Evolutionary conservation across 1,140 invertebrate genomes (phyloP).

Genomic region (Vollenhovia emeryi): DNA sequence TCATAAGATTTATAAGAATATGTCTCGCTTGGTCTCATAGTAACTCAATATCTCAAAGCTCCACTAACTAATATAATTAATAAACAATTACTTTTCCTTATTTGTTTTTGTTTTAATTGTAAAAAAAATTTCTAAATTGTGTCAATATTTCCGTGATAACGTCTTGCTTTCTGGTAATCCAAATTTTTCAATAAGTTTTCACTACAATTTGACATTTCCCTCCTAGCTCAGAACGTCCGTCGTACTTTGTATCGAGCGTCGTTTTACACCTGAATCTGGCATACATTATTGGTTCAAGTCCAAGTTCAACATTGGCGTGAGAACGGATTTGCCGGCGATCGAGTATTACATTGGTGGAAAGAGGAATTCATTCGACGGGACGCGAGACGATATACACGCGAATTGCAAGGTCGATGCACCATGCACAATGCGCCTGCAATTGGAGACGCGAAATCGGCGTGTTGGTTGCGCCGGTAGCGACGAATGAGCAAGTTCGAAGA

Average conservation of each 20-base stretch:
- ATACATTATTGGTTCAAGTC: slow-evolving; percentile 56
- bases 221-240: not conserved
- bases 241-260: not conserved
- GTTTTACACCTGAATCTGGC: slow-evolving; percentile 20
- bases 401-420: slow-evolving; percentile 48
- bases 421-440: slow-evolving; percentile 63
- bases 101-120: not conserved
- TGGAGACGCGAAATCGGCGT: slow-evolving; percentile 75
- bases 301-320: slow-evolving; percentile 54
- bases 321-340: slow-evolving; percentile 38
- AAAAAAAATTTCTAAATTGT: not conserved
- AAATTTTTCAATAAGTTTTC: not conserved
- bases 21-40: not conserved
- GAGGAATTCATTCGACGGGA: slow-evolving; percentile 2
- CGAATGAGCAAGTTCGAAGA: slow-evolving; percentile 77
- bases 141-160: not conserved
- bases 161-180: not conserved
- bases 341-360: slow-evolving; percentile 23
- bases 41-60: not conserved
- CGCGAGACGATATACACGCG: slow-evolving; percentile 17
- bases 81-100: not conserved
- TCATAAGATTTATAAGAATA: not conserved
- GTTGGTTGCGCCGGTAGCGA: slow-evolving; percentile 70
- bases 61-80: not conserved
- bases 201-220: not conserved